Evolutionary conservation across 2,113 vertebrate species (phyloP), one percentile per base, ranked within the genome.

Genomic region (Platanista minor): DNA sequence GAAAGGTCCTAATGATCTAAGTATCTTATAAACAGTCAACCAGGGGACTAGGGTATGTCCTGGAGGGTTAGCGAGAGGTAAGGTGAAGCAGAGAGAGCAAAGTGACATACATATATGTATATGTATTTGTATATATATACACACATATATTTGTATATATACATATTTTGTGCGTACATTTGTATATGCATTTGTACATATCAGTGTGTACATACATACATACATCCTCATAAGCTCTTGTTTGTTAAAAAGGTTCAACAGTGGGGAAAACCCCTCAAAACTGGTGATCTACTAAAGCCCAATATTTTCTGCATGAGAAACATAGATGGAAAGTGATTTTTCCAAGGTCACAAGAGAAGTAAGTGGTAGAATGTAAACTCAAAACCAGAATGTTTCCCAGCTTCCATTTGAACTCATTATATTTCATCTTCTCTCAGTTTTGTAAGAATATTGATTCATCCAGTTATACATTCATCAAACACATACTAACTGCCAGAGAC

Each of bases 381-480:
- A 74, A 72, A 87, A 93, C 17, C 31, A 93, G 57, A 14, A 69
- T 71, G 77, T 43, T 91, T 71, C 82, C 15, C 49, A 69, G 64
- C 49, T 81, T 89, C 49, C 39, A 10, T 82, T 64, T 89, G 64
- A 92, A 86, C 43, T 89, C 27, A 72, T 77, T 80, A 49, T 33
- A 84, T 64, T 94, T 71, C 15, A 80, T 61, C 43, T 61, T 94
- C 13, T 95, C 43, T 87, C 27, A 62, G 9, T 84, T 97, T 12
- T 95, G 9, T 90, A 74, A 95, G 20, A 90, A 57, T 43, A 87
- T 71, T 87, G 18, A 49, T 94, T 95, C 89, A 87, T 90, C 39
- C n/a, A 96, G 36, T 67, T 94, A 96, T 67, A 54, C 33, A 89
- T 43, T 96, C 64, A 78, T 84, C 15, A 87, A 94, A 93, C 49